Base-by-base conservation (phyloP, 2,888 invertebrate genomes). In the Idaea biselata region DNA sequence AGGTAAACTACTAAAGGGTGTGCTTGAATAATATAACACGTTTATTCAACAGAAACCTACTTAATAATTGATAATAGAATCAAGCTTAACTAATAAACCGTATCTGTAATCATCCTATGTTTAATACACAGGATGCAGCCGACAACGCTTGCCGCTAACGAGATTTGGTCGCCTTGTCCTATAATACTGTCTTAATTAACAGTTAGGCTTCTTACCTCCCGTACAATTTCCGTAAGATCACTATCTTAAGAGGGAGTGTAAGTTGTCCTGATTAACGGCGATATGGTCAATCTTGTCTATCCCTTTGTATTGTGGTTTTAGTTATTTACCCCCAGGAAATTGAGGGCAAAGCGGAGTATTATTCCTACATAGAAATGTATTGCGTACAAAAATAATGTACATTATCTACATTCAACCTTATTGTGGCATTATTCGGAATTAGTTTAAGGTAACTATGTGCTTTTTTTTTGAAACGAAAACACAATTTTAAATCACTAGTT, bases 121-220 rank as follows among this genome's bases (percentile, higher is more conserved):
- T 55, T 62, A 61, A 64, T 63, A 68, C 18, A 44, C 65, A 71
- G 64, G 67, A 71, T 69, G 69, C 69, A 66, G 55, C 16, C 53
- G 16, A 17, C 55, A 17, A 67, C 65, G 60, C 73, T 77, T 76
- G 77, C 76, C 75, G 73, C 73, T 81, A 82, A 84, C 80, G 79
- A 82, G 78, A 78, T 83, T 81, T 75, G 73, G 73, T 69, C 70
- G 32, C 56, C 60, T 61, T 60, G 62, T 59, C 61, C 66, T 64
- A 64, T 66, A 58, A 62, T 63, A 68, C 58, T 60, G 68, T 58
- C 65, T 67, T 68, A 69, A 65, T 67, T 67, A 66, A 59, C 65
- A 60, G 61, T 55, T 60, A 63, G 62, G 65, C 60, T 66, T 66
- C 63, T 63, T 66, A 63, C 61, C 66, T 63, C 62, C 63, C 65